phyloP scores from a whole-genome alignment of 2,113 vertebrate species.

The Ceyx margarethae region DNA sequence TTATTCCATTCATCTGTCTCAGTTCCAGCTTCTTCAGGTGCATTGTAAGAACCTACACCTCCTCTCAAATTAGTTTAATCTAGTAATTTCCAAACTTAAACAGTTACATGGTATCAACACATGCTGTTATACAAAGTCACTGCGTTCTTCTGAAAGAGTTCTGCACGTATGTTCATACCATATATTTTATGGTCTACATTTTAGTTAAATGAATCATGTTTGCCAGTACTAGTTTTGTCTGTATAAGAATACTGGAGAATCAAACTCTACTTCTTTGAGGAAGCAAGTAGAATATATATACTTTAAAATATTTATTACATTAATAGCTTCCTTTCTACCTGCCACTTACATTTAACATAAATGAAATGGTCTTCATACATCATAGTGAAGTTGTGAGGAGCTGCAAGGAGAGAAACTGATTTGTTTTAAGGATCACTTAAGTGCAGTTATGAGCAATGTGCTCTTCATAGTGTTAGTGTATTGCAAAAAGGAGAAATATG shows the following conservation, averaged over 20 bases:
- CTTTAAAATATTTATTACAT: background rate
- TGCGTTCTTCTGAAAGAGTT: background rate
- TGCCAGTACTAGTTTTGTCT: background rate
- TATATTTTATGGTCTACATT: background rate
- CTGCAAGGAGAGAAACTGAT: background rate
- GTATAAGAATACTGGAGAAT: background rate
- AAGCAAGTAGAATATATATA: background rate
- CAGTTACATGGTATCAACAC: background rate
- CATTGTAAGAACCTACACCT: background rate
- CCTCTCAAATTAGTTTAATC: background rate
- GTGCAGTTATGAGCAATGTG: background rate
- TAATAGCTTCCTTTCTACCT: background rate
- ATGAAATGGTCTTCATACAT: background rate
- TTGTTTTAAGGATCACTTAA: background rate
- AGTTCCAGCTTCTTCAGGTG: background rate
- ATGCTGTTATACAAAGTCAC: background rate
- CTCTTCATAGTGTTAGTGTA: background rate
- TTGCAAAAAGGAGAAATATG: background rate
- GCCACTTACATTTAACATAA: background rate
- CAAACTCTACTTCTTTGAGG: background rate
- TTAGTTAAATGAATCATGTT: background rate
- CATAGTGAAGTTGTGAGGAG: background rate
- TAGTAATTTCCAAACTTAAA: background rate
- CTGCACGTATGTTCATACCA: fast-evolving
- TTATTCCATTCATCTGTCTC: background rate